A percentile compares a stretch with the other conserved stretches of the same genome.
Evolutionary conservation across 92 coral and sea anemone species (phyloP).

Genomic region (Micromussa lordhowensis): DNA sequence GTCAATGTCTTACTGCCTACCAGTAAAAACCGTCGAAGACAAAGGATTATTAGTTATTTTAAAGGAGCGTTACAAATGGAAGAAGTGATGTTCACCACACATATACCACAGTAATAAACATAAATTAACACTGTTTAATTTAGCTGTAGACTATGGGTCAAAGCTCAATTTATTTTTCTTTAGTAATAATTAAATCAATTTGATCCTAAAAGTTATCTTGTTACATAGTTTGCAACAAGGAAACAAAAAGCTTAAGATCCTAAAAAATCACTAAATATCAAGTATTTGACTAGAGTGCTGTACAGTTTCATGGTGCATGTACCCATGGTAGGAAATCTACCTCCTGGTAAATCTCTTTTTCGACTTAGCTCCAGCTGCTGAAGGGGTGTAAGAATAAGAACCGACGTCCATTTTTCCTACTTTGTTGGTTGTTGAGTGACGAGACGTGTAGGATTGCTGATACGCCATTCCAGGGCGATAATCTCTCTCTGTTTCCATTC

Average conservation of each 20-base stretch:
- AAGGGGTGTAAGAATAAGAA: neutral
- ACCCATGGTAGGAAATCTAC: neutral
- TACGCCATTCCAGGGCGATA: neutral
- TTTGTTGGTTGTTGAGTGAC: neutral
- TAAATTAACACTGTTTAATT: no score
- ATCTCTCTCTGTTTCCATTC: constrained; percentile 32
- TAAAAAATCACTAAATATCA: neutral
- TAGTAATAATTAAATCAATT: no score
- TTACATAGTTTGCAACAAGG: neutral
- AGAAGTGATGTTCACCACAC: no score
- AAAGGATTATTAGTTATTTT: no score
- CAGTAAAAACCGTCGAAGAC: no score
- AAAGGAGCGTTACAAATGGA: no score
- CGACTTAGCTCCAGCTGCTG: neutral
- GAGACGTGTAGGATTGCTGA: neutral
- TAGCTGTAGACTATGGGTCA: no score
- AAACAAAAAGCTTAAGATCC: neutral
- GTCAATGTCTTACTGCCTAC: no score
- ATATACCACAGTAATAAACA: no score
- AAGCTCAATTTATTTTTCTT: no score
- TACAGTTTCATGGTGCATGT: neutral
- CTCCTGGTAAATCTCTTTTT: neutral
- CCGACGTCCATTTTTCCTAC: neutral
- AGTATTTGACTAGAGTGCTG: neutral
- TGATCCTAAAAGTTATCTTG: neutral